phyloP scores from a whole-genome alignment of 2,797 vertebrate genomes.

The Meda fulgida region DNA sequence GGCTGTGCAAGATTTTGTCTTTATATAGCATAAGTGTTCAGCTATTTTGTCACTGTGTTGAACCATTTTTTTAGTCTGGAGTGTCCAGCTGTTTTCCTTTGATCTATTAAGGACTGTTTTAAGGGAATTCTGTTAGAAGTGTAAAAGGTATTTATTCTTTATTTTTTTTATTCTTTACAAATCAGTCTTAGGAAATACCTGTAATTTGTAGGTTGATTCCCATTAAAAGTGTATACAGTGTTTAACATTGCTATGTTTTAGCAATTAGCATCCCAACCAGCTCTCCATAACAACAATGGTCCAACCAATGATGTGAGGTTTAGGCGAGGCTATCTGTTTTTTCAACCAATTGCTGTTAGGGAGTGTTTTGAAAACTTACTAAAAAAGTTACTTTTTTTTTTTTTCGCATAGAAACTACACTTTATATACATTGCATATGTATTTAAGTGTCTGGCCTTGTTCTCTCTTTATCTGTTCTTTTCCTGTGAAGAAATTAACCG shows the following conservation, averaged over 20 bases:
- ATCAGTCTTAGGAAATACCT: not conserved
- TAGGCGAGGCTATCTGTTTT: not conserved
- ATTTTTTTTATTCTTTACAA: not conserved
- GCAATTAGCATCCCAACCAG: not conserved
- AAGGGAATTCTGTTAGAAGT: not conserved
- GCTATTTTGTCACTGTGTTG: not conserved
- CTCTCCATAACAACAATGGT: not conserved
- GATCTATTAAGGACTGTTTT: not conserved
- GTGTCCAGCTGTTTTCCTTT: not conserved
- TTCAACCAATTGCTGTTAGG: not conserved
- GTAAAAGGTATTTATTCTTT: not conserved
- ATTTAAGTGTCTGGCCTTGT: slow-evolving; percentile 21
- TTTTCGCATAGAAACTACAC: not conserved
- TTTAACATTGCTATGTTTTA: not conserved
- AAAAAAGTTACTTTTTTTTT: not conserved
- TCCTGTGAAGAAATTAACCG: slow-evolving; percentile 1
- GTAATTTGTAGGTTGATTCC: not conserved
- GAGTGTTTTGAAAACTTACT: not conserved
- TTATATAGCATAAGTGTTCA: not conserved
- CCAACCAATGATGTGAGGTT: not conserved
- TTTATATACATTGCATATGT: not conserved
- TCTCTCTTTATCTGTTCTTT: not conserved
- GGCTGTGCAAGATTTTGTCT: not conserved
- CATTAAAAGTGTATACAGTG: not conserved
- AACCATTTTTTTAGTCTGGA: not conserved